A percentile compares a stretch with the other conserved stretches of the same genome.
Evolutionary conservation across 2,113 vertebrate genomes (phyloP).

Genomic region (Cynocephalus volans): DNA sequence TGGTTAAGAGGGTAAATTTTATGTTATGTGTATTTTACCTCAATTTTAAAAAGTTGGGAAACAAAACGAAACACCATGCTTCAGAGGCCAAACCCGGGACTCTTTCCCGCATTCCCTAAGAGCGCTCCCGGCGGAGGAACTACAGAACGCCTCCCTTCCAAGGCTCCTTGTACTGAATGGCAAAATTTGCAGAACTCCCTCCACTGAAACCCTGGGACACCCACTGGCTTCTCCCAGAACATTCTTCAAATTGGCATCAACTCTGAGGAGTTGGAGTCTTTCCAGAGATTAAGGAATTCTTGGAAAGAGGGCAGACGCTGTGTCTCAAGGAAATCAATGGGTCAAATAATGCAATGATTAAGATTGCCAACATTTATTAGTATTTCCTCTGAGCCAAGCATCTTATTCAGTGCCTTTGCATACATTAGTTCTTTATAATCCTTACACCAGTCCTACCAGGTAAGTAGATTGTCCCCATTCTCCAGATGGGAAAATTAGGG

Average conservation of each 20-base stretch:
- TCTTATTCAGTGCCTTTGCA: background rate
- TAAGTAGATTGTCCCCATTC: background rate
- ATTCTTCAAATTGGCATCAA: slow-evolving; percentile 6
- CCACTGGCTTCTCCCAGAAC: background rate
- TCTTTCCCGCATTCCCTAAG: background rate
- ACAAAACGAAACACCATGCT: background rate
- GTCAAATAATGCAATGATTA: background rate
- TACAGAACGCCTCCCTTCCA: background rate
- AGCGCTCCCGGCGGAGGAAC: background rate
- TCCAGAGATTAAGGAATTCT: slow-evolving; percentile 1
- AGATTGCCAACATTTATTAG: background rate
- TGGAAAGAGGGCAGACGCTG: slow-evolving; percentile 10
- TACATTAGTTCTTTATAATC: background rate
- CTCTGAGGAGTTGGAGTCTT: background rate
- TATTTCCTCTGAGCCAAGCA: background rate
- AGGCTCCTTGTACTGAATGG: background rate
- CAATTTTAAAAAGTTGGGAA: background rate
- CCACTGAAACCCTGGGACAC: background rate
- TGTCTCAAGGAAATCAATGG: background rate
- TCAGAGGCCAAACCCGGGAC: background rate
- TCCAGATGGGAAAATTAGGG: background rate
- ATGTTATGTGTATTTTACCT: background rate
- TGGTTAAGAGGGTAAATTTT: background rate
- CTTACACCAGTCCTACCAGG: background rate
- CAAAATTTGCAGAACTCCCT: background rate